These are phyloP conservation scores for Perdita meconis DNA, from an alignment of 2,888 invertebrate species.

Conservation along the genomic window DNA sequence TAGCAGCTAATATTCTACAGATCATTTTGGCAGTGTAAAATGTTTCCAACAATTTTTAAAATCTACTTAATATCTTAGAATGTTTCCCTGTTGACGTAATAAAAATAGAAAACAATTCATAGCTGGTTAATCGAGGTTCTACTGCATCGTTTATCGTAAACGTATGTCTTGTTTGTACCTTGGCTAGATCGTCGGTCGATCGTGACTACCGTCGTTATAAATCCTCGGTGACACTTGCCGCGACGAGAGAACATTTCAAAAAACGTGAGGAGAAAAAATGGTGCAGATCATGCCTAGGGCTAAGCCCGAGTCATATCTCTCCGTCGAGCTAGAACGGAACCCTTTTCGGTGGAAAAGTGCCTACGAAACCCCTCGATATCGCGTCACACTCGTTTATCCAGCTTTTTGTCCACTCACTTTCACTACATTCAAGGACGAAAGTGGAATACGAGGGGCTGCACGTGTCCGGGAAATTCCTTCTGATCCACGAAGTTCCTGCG, in stretches of 20 bases:
- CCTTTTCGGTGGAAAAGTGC: slow-evolving; percentile 46
- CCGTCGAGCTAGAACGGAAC: slow-evolving; percentile 22
- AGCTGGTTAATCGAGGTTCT: too few species aligned
- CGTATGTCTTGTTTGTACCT: background rate
- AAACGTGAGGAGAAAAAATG: slow-evolving; percentile 26
- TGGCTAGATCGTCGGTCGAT: slow-evolving; percentile 30
- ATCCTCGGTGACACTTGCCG: slow-evolving; percentile 27
- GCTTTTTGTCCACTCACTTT: slow-evolving; percentile 31
- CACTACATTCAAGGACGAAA: slow-evolving; percentile 7
- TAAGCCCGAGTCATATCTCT: slow-evolving; percentile 55
- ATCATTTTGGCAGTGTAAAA: too few species aligned
- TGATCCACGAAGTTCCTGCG: background rate
- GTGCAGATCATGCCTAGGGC: slow-evolving; percentile 11
- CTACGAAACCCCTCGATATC: slow-evolving; percentile 28
- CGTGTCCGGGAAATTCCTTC: slow-evolving; percentile 11
- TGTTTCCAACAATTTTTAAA: too few species aligned
- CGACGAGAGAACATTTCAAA: slow-evolving; percentile 6
- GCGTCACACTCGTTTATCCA: slow-evolving; percentile 27
- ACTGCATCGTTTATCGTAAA: too few species aligned
- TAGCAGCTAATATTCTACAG: too few species aligned
- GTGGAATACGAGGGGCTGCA: background rate
- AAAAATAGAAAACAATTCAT: too few species aligned
- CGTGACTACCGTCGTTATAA: slow-evolving; percentile 30
- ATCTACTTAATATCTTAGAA: too few species aligned
- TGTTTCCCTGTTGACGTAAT: too few species aligned